Evolutionary conservation across 1,140 invertebrate genomes (phyloP).

Genomic region (Macrocentrus cingulum): DNA sequence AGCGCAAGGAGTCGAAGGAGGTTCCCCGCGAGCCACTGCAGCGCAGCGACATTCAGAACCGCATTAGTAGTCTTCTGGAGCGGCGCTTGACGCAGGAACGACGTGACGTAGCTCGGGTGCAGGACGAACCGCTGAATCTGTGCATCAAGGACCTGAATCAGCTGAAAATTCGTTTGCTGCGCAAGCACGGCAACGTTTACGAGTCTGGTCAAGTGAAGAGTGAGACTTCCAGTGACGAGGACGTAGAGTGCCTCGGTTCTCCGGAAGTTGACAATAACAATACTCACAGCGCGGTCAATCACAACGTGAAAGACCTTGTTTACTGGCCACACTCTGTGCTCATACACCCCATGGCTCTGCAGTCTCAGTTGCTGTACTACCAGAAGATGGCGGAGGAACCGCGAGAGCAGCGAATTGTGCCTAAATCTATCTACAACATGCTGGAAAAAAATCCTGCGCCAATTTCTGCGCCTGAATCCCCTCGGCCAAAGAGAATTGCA

Average conservation of each 20-base stretch:
- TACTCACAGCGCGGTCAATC: constrained; percentile 18
- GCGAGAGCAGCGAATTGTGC: constrained; percentile 49
- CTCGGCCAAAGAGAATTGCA: constrained; percentile 46
- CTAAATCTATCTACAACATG: constrained; percentile 46
- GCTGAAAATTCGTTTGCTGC: constrained; percentile 64
- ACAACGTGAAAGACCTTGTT: constrained; percentile 53
- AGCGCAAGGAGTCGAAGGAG: constrained; percentile 36
- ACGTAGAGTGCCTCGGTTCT: constrained; percentile 62
- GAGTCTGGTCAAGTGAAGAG: constrained; percentile 60
- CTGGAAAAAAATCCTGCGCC: constrained; percentile 46
- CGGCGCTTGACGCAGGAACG: constrained; percentile 68
- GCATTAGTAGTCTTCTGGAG: constrained; percentile 70
- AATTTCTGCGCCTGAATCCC: constrained; percentile 38
- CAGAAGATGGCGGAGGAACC: constrained; percentile 65
- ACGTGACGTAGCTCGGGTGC: constrained; percentile 48
- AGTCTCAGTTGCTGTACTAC: constrained; percentile 73
- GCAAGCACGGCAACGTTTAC: constrained; percentile 65
- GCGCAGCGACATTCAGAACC: constrained; percentile 68
- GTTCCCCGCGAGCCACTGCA: constrained; percentile 48
- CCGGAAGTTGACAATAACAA: constrained; percentile 37
- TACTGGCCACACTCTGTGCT: constrained; percentile 73
- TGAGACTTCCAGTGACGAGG: constrained; percentile 61
- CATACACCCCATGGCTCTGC: constrained; percentile 71
- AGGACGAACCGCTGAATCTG: constrained; percentile 80
- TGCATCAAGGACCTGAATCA: constrained; percentile 75